Conservation (phyloP, 92 coral and sea anemone genomes). For the Blastomussa wellsi region DNA sequence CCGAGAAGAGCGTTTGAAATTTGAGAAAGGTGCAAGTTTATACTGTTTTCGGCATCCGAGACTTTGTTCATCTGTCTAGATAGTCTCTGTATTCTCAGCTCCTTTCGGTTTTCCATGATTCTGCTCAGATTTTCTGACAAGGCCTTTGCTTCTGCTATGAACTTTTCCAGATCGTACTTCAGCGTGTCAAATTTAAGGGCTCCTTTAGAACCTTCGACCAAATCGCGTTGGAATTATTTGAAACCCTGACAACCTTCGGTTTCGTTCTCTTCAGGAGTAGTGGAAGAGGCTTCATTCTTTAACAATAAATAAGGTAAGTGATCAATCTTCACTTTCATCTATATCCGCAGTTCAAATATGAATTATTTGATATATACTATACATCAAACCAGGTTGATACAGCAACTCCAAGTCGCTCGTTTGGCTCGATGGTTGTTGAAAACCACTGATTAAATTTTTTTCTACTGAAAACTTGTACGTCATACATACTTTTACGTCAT, state of each 20-base stretch:
- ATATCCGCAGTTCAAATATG: too few relatives aligned
- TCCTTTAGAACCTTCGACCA: slow-evolving; percentile 34
- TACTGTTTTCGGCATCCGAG: slow-evolving; percentile 1
- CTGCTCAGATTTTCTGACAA: slow-evolving; percentile 13
- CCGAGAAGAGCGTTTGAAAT: slow-evolving; percentile 9
- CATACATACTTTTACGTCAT: too few relatives aligned
- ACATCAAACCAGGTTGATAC: too few relatives aligned
- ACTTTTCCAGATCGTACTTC: slow-evolving; percentile 21
- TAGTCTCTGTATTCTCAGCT: slow-evolving; percentile 9
- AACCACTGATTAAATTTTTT: too few relatives aligned
- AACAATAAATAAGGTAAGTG: background rate
- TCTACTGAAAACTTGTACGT: too few relatives aligned
- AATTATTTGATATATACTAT: too few relatives aligned
- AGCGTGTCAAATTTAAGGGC: slow-evolving; percentile 32
- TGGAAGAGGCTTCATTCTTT: slow-evolving; percentile 4
- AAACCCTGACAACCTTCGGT: slow-evolving; percentile 23
- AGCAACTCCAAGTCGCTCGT: too few relatives aligned
- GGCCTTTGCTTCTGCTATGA: slow-evolving; percentile 18
- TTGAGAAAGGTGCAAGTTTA: slow-evolving; percentile 27
- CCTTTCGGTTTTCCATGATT: slow-evolving; percentile 30
- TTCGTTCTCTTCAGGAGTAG: background rate
- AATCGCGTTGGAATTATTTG: slow-evolving; percentile 15
- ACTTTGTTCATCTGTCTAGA: slow-evolving; percentile 8
- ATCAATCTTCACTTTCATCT: too few relatives aligned
- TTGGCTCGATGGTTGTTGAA: too few relatives aligned